Evolutionary conservation across 2,888 invertebrate species (phyloP), one percentile per base, ranked within the genome.

Genomic region (Tricholauxania praeusta): DNA sequence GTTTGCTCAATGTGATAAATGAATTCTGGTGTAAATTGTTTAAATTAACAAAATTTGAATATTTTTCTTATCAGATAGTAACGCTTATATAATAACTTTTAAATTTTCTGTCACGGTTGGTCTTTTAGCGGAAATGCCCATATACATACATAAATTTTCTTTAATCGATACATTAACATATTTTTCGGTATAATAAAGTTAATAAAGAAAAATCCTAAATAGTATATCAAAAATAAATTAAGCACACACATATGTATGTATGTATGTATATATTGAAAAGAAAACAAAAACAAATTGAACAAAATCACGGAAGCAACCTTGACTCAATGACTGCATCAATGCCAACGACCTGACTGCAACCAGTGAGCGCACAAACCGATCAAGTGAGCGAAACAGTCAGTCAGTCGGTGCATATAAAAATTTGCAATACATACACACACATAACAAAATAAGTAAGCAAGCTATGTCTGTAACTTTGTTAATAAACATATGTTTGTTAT

Each of bases 241-340:
- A 60, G 22, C 39, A 64, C 14, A 8, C n/a, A n/a, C n/a, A n/a
- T n/a, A n/a, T n/a, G n/a, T n/a, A n/a, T n/a, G n/a, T n/a, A n/a
- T n/a, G n/a, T n/a, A n/a, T n/a, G n/a, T n/a, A n/a, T n/a, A n/a
- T 8, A 28, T 28, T 6, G 28, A 2, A 47, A 48, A 47, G 8
- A 55, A 39, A 59, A 51, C 32, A 32, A 57, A n/a, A 67, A 72
- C 72, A 52, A 68, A 66, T 59, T 71, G 63, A 67, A 73, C 48
- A 67, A 67, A 75, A 72, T 76, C 79, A 79, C 86, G 87, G 87
- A 87, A 87, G 82, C 82, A 82, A 84, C 87, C 87, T 87, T 87
- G 87, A 86, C 85, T 86, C 81, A 83, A 84, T 85, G 84, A 84
- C 82, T 82, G 83, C 80, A 78, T 82, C 87, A 87, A 87, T 85